Base-by-base conservation (phyloP, 2,113 vertebrate species). In the Corythornis vintsioides region DNA sequence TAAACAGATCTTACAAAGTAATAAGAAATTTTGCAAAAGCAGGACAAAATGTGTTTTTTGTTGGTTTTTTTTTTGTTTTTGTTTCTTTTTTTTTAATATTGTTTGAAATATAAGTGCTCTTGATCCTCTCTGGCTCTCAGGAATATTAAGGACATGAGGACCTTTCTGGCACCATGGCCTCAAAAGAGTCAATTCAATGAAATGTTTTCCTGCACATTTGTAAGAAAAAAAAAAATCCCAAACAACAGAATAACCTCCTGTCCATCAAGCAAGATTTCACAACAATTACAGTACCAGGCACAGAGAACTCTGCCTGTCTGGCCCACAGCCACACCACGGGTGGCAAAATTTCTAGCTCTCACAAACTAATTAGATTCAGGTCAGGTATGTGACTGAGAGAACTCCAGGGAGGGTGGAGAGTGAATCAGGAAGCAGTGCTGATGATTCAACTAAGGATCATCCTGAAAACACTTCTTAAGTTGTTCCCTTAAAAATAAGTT, bases 211-310 rank as follows among this genome's bases (percentile, higher is more conserved):
- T 89, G 87, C 71, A 85, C 66, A 86, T 91, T 92, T 92, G 43
- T 53, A 93, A 70, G 31, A 57, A 50, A 40, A 26, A 19, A 19
- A 43, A 55, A 19, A 69, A 61, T 48, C 43, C 67, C 33, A 71
- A 91, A 91, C 57, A 94, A 73, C 79, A 83, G 82, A 91, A 77
- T 86, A 92, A 88, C 82, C 48, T 89, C 67, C 60, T 33, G 79
- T 93, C 87, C 87, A 89, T 90, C 92, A 91, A 86, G 48, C 26
- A 80, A 89, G 87, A 95, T 94, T 96, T 88, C 96, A 86, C 92
- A 94, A 93, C 91, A 92, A 67, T 91, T 83, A 92, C 79, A 88
- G 94, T 96, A 96, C 96, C 96, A 96, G 95, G 95, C 95, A 47
- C 91, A 77, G 91, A 92, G 91, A 92, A 96, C 89, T 87, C 95